A percentile compares a stretch with the other conserved stretches of the same genome.
Conservation (phyloP, 2,113 vertebrate genomes). For the Rhipidura dahli region DNA sequence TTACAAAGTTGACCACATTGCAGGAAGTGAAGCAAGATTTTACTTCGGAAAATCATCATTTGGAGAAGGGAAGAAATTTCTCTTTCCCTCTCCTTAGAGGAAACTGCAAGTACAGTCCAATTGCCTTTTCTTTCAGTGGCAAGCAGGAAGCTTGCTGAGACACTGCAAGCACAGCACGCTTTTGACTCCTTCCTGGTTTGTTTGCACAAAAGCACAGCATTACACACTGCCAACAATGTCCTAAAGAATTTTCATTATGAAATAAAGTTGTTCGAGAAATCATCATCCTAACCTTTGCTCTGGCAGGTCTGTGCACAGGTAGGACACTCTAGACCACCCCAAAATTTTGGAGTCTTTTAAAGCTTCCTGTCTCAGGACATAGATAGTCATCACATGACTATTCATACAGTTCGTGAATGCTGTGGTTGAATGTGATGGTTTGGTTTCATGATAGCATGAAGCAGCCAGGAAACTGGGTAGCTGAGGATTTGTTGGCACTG, state of each 20-base stretch:
- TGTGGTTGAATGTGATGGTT: neutral
- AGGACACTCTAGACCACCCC: neutral
- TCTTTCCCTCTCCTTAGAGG: neutral
- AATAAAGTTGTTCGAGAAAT: neutral
- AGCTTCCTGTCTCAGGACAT: neutral
- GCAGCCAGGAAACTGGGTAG: neutral
- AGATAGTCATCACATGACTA: neutral
- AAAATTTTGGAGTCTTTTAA: neutral
- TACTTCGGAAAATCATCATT: neutral
- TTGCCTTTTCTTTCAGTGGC: neutral
- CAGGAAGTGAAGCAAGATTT: neutral
- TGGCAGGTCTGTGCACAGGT: neutral
- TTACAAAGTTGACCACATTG: neutral
- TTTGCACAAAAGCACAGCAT: neutral
- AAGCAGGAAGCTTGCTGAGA: neutral
- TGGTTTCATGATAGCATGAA: neutral
- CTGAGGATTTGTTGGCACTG: neutral
- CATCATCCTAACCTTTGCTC: neutral
- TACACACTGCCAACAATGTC: neutral
- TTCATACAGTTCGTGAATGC: neutral
- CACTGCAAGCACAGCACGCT: neutral
- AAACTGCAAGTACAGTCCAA: neutral
- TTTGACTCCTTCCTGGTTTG: neutral
- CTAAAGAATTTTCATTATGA: neutral
- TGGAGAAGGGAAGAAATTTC: neutral